Conservation (phyloP, 2,888 invertebrate species). For the Nasonia oneida region DNA sequence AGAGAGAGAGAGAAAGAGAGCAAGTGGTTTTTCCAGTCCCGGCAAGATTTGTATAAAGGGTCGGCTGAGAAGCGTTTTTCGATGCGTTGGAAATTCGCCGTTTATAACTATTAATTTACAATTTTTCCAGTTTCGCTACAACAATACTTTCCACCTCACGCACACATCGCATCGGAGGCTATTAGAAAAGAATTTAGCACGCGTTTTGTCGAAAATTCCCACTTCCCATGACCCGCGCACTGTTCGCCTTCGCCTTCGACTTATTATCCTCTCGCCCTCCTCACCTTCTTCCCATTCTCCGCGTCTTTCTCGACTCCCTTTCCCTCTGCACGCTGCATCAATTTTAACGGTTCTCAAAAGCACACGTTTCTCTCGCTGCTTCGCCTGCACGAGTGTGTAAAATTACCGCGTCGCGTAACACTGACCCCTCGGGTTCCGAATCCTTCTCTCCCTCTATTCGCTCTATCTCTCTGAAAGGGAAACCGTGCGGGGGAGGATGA, state of each 20-base stretch:
- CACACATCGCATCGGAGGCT: background rate
- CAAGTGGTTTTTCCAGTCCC: no score
- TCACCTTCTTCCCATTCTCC: background rate
- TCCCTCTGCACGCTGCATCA: background rate
- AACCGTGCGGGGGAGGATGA: constrained; percentile 42
- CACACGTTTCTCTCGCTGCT: constrained; percentile 10
- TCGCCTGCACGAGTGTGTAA: constrained; percentile 28
- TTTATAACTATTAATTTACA: no score
- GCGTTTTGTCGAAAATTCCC: background rate
- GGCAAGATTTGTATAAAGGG: no score
- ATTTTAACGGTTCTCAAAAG: constrained; percentile 57
- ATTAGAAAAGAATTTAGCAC: background rate
- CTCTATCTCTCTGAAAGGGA: constrained; percentile 1
- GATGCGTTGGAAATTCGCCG: no score
- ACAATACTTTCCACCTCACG: background rate
- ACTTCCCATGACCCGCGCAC: background rate
- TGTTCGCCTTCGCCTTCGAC: background rate
- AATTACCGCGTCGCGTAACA: constrained; percentile 50
- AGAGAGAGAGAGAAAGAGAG: background rate
- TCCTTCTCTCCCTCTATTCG: background rate
- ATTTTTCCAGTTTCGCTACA: no score
- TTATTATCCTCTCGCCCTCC: background rate
- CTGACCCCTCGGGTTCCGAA: constrained; percentile 43
- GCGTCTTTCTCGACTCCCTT: background rate
- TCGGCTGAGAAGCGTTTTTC: no score